Percentiles rank a stretch among this genome's conserved stretches.
These are phyloP conservation scores for Trogon melanurus DNA, from an alignment of 2,113 vertebrate genomes.

Conservation along the genomic window DNA sequence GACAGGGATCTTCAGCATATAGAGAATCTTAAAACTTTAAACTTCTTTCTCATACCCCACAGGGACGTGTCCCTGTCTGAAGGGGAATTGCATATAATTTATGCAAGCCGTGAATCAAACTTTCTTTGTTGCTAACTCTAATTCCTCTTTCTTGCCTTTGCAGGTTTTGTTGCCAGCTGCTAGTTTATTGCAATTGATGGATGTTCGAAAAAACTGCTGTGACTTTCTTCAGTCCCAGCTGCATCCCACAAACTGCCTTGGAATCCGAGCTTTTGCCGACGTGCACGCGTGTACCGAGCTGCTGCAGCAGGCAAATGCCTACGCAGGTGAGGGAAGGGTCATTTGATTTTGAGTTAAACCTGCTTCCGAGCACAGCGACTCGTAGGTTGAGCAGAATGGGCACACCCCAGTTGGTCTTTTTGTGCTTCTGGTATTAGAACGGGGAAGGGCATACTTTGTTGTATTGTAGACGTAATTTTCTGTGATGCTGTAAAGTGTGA, in stretches of 20 bases:
- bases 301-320: slow-evolving; percentile 90
- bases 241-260: slow-evolving; percentile 94
- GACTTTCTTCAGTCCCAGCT: slow-evolving; percentile 95
- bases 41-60: not conserved
- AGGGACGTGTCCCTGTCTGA: not conserved
- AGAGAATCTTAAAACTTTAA: not conserved
- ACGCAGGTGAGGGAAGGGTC: slow-evolving; percentile 82
- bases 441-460: not conserved
- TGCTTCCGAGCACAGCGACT: not conserved
- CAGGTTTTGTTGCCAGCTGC: slow-evolving; percentile 94
- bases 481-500: not conserved
- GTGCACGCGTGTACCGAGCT: slow-evolving; percentile 93
- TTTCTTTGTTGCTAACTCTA: not conserved
- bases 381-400: fast-evolving
- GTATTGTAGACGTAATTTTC: not conserved
- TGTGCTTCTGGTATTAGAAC: not conserved
- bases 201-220: slow-evolving; percentile 93
- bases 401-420: not conserved
- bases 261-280: slow-evolving; percentile 94
- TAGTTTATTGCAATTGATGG: slow-evolving; percentile 93
- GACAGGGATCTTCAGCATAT: not conserved
- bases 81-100: not conserved
- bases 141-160: not conserved
- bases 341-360: fast-evolving
- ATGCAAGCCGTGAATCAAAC: not conserved